Conservation (phyloP, 2,797 vertebrate species). For the Acanthiza pusilla region DNA sequence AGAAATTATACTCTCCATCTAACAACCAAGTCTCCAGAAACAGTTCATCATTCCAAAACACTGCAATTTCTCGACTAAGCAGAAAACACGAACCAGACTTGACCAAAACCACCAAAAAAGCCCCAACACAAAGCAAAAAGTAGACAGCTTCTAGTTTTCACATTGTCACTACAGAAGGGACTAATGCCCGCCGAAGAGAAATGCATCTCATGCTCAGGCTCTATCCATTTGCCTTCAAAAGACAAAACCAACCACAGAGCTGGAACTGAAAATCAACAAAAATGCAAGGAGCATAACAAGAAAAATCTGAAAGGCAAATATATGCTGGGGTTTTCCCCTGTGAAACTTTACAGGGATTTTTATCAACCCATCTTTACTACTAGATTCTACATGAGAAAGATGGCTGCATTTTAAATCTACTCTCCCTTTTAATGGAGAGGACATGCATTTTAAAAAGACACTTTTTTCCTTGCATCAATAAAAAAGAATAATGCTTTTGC, state of each 20-base stretch:
- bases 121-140: neutral
- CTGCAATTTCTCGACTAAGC: neutral
- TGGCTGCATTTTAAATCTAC: neutral
- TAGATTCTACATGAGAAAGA: neutral
- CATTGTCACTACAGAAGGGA: neutral
- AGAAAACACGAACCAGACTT: neutral
- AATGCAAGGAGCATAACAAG: neutral
- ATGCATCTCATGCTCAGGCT: neutral
- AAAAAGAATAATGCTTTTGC: neutral
- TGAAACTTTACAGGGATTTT: neutral
- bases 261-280: neutral
- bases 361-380: neutral
- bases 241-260: neutral
- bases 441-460: neutral
- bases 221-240: neutral
- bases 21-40: neutral
- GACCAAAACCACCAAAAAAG: neutral
- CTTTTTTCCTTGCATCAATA: neutral
- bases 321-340: neutral
- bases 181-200: neutral
- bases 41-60: neutral
- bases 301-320: slow-evolving; percentile 24
- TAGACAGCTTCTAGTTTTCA: neutral
- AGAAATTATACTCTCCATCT: neutral
- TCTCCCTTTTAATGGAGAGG: neutral